Base-by-base conservation (phyloP, 1,140 invertebrate genomes). In the Campodea augens region DNA sequence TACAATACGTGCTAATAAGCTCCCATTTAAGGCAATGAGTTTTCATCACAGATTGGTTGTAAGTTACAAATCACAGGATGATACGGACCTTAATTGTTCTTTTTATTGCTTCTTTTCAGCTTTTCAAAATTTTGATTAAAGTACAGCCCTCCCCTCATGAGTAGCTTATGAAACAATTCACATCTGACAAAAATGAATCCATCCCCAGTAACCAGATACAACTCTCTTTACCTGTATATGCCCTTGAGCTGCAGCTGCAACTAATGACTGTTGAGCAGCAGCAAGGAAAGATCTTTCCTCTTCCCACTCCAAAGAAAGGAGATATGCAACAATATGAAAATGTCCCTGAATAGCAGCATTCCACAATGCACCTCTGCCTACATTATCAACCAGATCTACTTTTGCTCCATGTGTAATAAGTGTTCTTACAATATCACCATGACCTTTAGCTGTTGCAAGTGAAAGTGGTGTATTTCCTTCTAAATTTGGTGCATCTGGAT, bases 261-360 rank as follows among this genome's bases (percentile, higher is more conserved):
- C 79, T n/a, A 96, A 65, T 0, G 88, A 81, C 57, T 91, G 86
- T 51, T 88, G 81, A 25, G 77, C 70, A 1, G 78, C 79, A 15
- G 62, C 57, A 5, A 74, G 54, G 3, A 39, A 20, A 45, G 49
- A 25, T 42, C 18, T 12, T 4, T 25, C 10, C 38, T 43, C 41
- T 4, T 59, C 60, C 71, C 81, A 85, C 53, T 91, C 84, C 57
- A 81, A 87, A 29, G 81, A 81, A 23, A 92, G 60, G 4, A 93
- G 66, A 55, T 86, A 87, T 10, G 78, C 79, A 1, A 91, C 80
- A 4, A 87, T 78, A 24, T 83, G 81, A 3, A 87, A 60, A 52
- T 83, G 78, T 13, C 85, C 85, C 53, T 81, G 78, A 50, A 81
- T 73, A 0, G 90, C 85, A 1, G 90, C 89, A 57, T 93, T 85